phyloP scores from a whole-genome alignment of 2,888 invertebrate genomes.

The Willowsia nigromaculata region DNA sequence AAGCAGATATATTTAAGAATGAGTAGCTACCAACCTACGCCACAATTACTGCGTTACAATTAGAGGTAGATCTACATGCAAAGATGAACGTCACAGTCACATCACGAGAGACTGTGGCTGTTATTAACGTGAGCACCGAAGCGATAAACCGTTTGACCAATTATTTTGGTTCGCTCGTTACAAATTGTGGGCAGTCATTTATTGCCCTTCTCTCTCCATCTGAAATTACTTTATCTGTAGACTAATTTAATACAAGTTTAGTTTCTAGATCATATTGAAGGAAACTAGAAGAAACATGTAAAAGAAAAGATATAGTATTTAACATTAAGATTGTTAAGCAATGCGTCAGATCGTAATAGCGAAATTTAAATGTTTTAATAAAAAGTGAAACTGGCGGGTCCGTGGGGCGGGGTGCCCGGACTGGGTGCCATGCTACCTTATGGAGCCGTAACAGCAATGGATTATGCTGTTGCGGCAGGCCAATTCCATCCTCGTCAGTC shows the following conservation, averaged over 20 bases:
- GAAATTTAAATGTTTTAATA: constrained; percentile 10
- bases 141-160: constrained; percentile 78
- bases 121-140: constrained; percentile 77
- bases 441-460: constrained; percentile 86
- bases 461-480: constrained; percentile 81
- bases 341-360: not conserved
- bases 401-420: constrained; percentile 78
- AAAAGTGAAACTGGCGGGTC: constrained; percentile 78
- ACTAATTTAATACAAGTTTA: not conserved
- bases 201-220: constrained; percentile 1
- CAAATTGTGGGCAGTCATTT: constrained; percentile 19
- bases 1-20: not conserved
- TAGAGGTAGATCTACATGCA: not conserved
- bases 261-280: not conserved
- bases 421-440: constrained; percentile 80
- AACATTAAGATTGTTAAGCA: not conserved
- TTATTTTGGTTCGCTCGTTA: constrained; percentile 67
- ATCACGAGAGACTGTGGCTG: constrained; percentile 54
- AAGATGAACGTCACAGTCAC: constrained; percentile 7
- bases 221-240: not conserved
- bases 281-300: not conserved
- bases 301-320: too few species aligned
- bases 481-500: constrained; percentile 82
- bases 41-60: not conserved
- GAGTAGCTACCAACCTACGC: constrained; percentile 1